Conservation (phyloP, 2,113 vertebrate species). For the Gracilinanus agilis region DNA sequence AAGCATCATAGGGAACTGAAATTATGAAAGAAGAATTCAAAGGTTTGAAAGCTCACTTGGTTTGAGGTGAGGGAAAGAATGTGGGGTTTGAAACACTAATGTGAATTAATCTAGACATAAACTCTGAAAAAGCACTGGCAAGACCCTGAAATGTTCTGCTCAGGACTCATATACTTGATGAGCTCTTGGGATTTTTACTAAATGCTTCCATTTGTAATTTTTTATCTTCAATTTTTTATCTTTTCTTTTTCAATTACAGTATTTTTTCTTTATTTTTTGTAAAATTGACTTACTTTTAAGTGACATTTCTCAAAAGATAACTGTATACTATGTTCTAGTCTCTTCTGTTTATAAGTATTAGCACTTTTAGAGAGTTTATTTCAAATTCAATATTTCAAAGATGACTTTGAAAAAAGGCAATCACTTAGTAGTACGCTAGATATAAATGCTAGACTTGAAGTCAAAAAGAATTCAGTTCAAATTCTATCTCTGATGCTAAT, state of each 20-base stretch:
- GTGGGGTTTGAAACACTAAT: conserved; percentile 58
- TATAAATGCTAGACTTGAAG: neutral
- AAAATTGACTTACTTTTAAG: conserved; percentile 29
- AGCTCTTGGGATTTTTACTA: neutral
- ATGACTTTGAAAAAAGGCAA: neutral
- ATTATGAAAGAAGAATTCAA: conserved; percentile 76
- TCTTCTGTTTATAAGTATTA: neutral
- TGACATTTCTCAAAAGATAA: conserved; percentile 27
- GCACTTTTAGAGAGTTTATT: neutral
- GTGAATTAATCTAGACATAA: conserved; percentile 45
- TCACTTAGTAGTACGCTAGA: neutral
- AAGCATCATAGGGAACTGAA: conserved; percentile 50
- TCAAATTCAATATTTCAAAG: conserved; percentile 8
- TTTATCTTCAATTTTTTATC: neutral
- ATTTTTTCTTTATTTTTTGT: neutral
- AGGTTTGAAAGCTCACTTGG: conserved; percentile 53
- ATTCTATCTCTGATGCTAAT: neutral
- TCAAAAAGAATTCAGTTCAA: neutral
- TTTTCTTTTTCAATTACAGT: conserved; percentile 22
- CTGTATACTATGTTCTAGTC: neutral
- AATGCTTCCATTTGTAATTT: conserved; percentile 24
- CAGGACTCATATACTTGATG: neutral
- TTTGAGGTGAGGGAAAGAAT: conserved; percentile 73
- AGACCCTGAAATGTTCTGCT: conserved; percentile 52
- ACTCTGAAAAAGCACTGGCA: conserved; percentile 36